Base-by-base conservation (phyloP, 2,888 invertebrate species). In the Mongoloraphidia duomilia region DNA sequence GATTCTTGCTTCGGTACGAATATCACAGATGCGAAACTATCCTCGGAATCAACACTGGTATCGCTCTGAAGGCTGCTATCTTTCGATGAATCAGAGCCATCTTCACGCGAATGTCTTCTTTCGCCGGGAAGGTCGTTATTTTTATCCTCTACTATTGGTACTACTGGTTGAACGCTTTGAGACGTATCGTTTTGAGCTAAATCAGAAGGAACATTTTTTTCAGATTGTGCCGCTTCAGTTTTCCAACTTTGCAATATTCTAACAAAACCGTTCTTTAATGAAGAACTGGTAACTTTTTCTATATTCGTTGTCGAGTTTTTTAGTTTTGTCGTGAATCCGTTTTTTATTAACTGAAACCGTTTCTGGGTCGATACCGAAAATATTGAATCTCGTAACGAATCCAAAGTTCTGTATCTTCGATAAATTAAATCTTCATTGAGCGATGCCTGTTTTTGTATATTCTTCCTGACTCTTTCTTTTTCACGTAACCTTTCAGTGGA, bases 1-100 rank as follows among this genome's bases (percentile, higher is more conserved):
- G 77, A 76, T 58, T 86, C 85, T 45, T 85, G 80, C 68, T 87
- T 89, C 49, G 91, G 90, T 59, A 91, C 84, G 63, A 84, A 91
- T 61, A 93, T 92, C 42, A 93, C 92, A 54, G 91, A 91, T 50
- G 91, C 90, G 62, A 92, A 90, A 65, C 90, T 91, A 61, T 93
- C 92, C 65, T 93, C 92, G 1, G 90, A 90, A 65, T 93, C 93
- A 36, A 92, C 87, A 68, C 91, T 91, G 1, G 92, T 92, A 63
- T 93, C 93, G 65, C 91, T 91, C 67, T 92, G 92, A 51, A 92
- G 74, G 63, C 91, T 91, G 63, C 89, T 86, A 59, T 88, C 88
- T 67, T 88, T 88, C 2, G 87, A 87, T 8, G 87, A 87, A 63
- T 88, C 88, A 0, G 91, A 91, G 11, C 90, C 90, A 59, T 90